phyloP scores from a whole-genome alignment of 1,140 invertebrate genomes.

The Cydia amplana region DNA sequence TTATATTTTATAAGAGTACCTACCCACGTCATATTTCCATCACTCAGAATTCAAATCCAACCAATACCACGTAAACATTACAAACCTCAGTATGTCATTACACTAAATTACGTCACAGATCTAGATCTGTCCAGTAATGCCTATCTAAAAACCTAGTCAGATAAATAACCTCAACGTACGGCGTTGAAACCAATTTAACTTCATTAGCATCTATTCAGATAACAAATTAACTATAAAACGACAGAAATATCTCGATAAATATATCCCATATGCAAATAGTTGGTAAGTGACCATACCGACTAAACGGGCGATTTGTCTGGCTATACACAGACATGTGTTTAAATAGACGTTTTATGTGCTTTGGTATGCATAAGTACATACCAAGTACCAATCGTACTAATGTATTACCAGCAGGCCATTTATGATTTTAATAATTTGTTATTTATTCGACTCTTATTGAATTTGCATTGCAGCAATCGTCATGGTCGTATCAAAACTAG shows the following conservation, averaged over 20 bases:
- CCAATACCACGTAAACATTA: background rate
- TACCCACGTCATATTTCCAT: background rate
- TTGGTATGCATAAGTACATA: no score
- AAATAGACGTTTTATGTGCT: background rate
- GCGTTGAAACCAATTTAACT: slow-evolving; percentile 19
- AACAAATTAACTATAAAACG: slow-evolving; percentile 21
- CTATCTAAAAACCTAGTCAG: background rate
- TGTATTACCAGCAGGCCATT: no score
- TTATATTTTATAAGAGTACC: background rate
- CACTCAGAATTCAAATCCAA: background rate
- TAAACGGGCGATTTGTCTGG: background rate
- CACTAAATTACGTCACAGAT: background rate
- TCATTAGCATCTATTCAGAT: slow-evolving; percentile 12
- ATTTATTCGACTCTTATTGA: no score
- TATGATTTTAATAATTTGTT: no score
- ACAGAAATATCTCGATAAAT: slow-evolving; percentile 13
- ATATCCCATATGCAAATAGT: slow-evolving; percentile 19
- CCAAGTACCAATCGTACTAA: no score
- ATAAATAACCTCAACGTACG: slow-evolving; percentile 9
- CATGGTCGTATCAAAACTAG: no score
- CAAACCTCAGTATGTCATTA: slow-evolving; percentile 2
- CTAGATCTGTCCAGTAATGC: background rate
- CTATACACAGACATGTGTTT: background rate
- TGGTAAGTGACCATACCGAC: slow-evolving; percentile 8
- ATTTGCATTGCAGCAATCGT: no score